Conservation (phyloP, 2,797 vertebrate species). For the Sylvia borin region DNA sequence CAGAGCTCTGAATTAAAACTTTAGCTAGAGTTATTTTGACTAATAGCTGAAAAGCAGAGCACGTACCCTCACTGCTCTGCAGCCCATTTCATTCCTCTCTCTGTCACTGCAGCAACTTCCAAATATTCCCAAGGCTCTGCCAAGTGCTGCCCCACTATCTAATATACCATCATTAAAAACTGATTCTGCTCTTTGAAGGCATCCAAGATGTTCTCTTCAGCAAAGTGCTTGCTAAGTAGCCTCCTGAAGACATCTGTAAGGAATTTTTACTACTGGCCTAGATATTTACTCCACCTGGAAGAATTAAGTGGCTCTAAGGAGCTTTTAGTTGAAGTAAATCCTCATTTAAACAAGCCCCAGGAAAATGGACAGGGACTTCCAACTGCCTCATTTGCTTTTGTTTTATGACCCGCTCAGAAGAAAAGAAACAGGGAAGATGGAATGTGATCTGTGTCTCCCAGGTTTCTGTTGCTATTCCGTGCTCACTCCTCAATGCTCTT, state of each 20-base stretch:
- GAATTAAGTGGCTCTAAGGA: constrained; percentile 39
- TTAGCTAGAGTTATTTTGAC: background rate
- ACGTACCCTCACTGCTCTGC: background rate
- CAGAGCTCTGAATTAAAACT: background rate
- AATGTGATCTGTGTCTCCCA: background rate
- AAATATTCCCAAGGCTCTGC: background rate
- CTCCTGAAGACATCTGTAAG: background rate
- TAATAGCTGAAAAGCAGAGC: background rate
- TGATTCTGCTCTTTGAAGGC: background rate
- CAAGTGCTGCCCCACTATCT: background rate
- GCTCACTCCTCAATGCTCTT: background rate
- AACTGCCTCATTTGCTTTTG: constrained; percentile 3
- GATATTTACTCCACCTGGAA: constrained; percentile 27
- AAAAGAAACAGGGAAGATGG: background rate
- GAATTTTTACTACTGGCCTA: constrained; percentile 39
- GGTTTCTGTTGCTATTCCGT: background rate
- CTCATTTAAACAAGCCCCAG: constrained; percentile 45
- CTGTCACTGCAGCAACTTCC: background rate
- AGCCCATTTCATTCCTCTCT: background rate
- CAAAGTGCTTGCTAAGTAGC: background rate
- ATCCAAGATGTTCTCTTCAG: background rate
- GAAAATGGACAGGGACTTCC: constrained; percentile 24
- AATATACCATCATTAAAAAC: background rate
- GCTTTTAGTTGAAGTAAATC: constrained; percentile 39
- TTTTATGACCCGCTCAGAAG: background rate